These are phyloP conservation scores for Agonum fuliginosum DNA, from an alignment of 2,888 invertebrate genomes.

Conservation along the genomic window DNA sequence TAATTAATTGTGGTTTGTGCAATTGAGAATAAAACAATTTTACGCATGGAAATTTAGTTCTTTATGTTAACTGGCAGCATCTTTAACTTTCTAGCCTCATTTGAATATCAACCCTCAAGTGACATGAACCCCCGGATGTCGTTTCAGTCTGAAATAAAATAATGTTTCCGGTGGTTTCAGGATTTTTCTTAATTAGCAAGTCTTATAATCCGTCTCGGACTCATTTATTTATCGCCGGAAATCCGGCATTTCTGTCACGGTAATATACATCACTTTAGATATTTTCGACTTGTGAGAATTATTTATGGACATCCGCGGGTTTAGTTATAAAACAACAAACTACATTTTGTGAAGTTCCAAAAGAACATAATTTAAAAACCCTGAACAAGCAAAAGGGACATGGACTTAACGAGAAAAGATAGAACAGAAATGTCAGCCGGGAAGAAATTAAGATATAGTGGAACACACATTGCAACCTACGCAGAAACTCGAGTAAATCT, in stretches of 20 bases:
- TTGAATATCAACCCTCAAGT: not conserved
- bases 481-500: not conserved
- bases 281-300: not conserved
- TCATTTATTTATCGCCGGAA: conserved; percentile 39
- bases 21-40: not conserved
- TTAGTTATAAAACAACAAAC: conserved; percentile 38
- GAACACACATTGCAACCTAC: conserved; percentile 64
- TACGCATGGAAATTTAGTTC: not conserved
- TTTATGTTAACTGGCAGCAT: not conserved
- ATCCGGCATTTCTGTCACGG: not conserved
- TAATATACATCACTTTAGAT: no score
- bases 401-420: conserved; percentile 70
- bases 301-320: conserved; percentile 28
- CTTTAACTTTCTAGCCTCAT: conserved; percentile 10
- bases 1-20: not conserved
- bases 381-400: conserved; percentile 62
- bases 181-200: conserved; percentile 40
- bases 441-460: conserved; percentile 70
- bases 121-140: not conserved
- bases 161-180: conserved; percentile 17
- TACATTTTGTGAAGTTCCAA: conserved; percentile 30
- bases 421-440: conserved; percentile 65
- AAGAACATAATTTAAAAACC: conserved; percentile 39
- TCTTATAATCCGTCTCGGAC: conserved; percentile 17
- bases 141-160: not conserved